phyloP scores from a whole-genome alignment of 2,797 vertebrate genomes.

The Muscicapa comitata region DNA sequence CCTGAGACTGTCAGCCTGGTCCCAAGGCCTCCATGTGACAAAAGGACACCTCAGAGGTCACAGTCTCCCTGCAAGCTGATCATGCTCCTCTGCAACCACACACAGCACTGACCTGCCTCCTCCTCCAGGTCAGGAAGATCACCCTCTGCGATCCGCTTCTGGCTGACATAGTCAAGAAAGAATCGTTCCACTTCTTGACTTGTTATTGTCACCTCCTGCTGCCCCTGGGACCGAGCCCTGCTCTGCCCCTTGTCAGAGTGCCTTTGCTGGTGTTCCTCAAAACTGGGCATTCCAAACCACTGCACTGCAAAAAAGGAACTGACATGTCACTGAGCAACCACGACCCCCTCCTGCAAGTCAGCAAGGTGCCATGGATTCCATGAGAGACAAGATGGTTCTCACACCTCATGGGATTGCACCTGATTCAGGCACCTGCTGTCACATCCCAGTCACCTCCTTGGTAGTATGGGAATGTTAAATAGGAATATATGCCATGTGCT shows the following conservation, averaged over 20 bases:
- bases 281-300: constrained; percentile 79
- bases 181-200: constrained; percentile 76
- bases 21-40: background rate
- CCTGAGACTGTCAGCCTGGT: background rate
- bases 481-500: background rate
- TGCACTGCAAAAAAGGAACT: constrained; percentile 71
- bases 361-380: background rate
- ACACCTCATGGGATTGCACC: background rate
- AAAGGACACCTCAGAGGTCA: background rate
- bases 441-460: background rate
- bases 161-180: constrained; percentile 80
- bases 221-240: background rate
- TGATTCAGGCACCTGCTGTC: background rate
- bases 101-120: constrained; percentile 57
- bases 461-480: fast-evolving
- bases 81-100: fast-evolving
- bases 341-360: background rate
- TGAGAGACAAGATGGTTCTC: background rate
- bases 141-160: constrained; percentile 86
- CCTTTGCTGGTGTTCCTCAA: background rate
- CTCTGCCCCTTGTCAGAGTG: background rate
- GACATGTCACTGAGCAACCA: background rate
- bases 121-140: constrained; percentile 72
- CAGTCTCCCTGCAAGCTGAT: background rate
- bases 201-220: background rate